Evolutionary conservation across 2,797 vertebrate species (phyloP), one percentile per base, ranked within the genome.

Genomic region (Tokudaia tokunoshimensis): DNA sequence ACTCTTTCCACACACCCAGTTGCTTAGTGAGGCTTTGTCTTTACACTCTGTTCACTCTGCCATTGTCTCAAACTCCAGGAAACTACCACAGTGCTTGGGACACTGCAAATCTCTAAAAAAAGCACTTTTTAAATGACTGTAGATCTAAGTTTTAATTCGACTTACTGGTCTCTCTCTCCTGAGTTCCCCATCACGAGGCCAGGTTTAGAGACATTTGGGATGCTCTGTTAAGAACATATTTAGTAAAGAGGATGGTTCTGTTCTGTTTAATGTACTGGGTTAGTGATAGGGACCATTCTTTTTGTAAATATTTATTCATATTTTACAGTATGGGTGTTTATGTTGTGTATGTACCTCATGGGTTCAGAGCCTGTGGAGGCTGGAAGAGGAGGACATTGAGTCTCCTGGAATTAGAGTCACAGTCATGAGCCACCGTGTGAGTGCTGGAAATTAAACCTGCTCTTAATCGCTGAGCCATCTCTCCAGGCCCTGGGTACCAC

Each of bases 91-190:
- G 80, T 76, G 22, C 70, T 31, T 47, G 44, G 57, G 65, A 93
- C 37, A 14, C 82, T 61, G 52, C 24, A 63, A 26, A 8, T 57
- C 19, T 34, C 78, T 70, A 52, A 52, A 57, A 50, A 31, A 91
- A 67, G 61, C 90, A 83, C 37, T 61, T 93, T 75, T 59, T 41
- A 31, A 29, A 74, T 92, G 52, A 63, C 34, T 70, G 20, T 12
- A 95, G 61, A 50, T 92, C 24, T 89, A 41, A 89, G 55, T 90
- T 74, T 96, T 84, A 89, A 86, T 24, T 74, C 22, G 34, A 22
- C 22, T 91, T 96, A 37, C 67, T 86, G 15, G 24, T 22, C 44
- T 93, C 22, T 81, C 3, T 93, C 41, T 82, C 2, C 2, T 17
- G n/a, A 83, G 26, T 19, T 24, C 26, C 24, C 9, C 83, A 44